Conservation (phyloP, 2,888 invertebrate species). For the Polyommatus iphigenia region DNA sequence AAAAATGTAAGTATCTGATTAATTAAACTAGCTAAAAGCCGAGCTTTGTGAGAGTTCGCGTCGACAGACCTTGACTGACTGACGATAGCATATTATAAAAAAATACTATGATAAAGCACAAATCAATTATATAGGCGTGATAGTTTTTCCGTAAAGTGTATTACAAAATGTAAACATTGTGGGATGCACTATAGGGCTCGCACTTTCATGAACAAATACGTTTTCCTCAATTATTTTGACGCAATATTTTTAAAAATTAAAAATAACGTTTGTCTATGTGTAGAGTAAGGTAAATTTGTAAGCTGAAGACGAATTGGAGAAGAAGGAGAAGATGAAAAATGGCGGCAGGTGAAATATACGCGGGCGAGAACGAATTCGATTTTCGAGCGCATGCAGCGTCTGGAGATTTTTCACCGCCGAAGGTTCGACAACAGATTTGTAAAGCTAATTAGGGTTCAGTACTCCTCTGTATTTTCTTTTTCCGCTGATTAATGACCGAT, state of each 20-base stretch:
- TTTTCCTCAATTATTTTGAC: too few relatives aligned
- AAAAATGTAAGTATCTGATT: background rate
- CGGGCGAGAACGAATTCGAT: constrained; percentile 22
- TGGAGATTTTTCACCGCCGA: constrained; percentile 42
- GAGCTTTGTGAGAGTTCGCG: too few relatives aligned
- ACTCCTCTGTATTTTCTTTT: constrained; percentile 36
- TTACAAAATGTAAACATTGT: too few relatives aligned
- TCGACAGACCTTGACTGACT: too few relatives aligned
- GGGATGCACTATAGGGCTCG: too few relatives aligned
- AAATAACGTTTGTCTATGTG: background rate
- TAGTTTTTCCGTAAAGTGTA: too few relatives aligned
- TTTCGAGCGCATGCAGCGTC: constrained; percentile 27
- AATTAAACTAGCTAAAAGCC: background rate
- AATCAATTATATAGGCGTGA: too few relatives aligned
- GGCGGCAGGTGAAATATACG: constrained; percentile 25
- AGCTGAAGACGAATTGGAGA: background rate
- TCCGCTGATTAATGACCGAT: constrained; percentile 40
- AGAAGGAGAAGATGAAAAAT: constrained; percentile 25
- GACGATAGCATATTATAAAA: too few relatives aligned
- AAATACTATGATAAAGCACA: too few relatives aligned
- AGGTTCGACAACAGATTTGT: constrained; percentile 41
- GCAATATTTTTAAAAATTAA: background rate
- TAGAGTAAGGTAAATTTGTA: background rate
- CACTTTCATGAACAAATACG: too few relatives aligned
- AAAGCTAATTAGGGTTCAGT: constrained; percentile 43